Base-by-base conservation (phyloP, 2,797 vertebrate genomes). In the Emydoidea blandingii region DNA sequence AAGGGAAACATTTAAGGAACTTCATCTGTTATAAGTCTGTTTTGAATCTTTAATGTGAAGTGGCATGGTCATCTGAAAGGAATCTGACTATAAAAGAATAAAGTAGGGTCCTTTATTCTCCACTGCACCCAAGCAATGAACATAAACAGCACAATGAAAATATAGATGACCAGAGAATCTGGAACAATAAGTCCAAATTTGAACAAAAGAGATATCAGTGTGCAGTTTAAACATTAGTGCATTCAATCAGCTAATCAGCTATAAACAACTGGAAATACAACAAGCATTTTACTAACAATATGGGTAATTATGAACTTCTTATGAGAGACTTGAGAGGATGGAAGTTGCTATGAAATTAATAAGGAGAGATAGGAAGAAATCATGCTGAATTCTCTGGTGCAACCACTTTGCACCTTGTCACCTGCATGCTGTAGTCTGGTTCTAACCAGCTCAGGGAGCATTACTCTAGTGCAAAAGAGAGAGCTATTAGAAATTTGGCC, bases 351-450 rank as follows among this genome's bases (percentile, higher is more conserved):
- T 3, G 2, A 53, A 80, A 83, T 87, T 92, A 68, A 12, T 68
- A 88, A 90, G 88, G 92, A 1, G 57, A 41, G 85, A 29, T 94
- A 92, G 88, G 90, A 96, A 97, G 94, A 62, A 92, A 91, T 91
- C 84, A 84, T 9, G 78, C 81, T 93, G 79, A 93, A 89, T 94
- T 95, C 95, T 96, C 95, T 94, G 76, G 54, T 92, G 57, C 68
- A 86, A 56, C 79, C 93, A 93, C 84, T 93, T 86, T n/a, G 82
- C 91, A 89, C 86, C 56, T 90, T 87, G n/a, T 52, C 78, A 81
- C 52, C 93, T 86, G 89, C 74, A 53, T 81, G 86, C 76, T 0
- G 0, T 83, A 91, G 41, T 76, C 41, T 47, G 21, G 41, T 76
- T 41, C 72, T 76, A 5, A 0, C 0, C 4, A 15, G 57, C 19